phyloP scores from a whole-genome alignment of 2,888 invertebrate species.

The Trachelus tabidus region DNA sequence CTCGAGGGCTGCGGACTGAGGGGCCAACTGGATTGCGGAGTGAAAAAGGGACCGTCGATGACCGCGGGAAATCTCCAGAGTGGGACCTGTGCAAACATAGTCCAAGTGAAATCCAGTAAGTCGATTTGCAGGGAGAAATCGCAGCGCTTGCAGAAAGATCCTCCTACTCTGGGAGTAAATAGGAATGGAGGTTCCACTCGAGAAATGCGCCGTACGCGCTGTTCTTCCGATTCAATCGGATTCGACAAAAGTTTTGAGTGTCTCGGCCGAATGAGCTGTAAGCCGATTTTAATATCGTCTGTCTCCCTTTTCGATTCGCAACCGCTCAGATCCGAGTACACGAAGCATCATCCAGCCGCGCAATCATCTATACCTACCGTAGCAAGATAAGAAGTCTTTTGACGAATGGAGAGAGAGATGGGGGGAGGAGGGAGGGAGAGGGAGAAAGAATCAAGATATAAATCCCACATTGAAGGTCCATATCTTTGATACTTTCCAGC shows the following conservation, averaged over 20 bases:
- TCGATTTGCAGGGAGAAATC: conserved; percentile 41
- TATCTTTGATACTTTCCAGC: conserved; percentile 28
- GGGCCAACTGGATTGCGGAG: neutral
- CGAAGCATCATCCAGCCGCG: neutral
- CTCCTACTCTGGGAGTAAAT: conserved; percentile 5
- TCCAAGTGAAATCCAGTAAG: conserved; percentile 15
- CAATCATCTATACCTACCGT: neutral
- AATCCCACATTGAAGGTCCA: conserved; percentile 11
- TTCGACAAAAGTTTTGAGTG: neutral
- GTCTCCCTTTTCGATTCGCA: neutral
- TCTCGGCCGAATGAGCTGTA: conserved; percentile 49
- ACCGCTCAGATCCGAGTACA: neutral
- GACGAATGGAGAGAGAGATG: neutral
- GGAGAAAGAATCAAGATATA: neutral
- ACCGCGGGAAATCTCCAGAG: neutral
- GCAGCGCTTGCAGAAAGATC: conserved; percentile 43
- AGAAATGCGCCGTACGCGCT: neutral
- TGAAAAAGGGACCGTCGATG: neutral
- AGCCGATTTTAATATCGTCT: conserved; percentile 54
- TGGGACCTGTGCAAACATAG: neutral
- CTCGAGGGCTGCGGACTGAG: neutral
- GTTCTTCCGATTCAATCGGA: conserved; percentile 15
- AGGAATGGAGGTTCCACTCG: neutral
- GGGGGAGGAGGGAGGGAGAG: no score
- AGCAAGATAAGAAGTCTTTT: neutral